Base-by-base conservation (phyloP, 2,113 vertebrate species). In the Perca fluviatilis region DNA sequence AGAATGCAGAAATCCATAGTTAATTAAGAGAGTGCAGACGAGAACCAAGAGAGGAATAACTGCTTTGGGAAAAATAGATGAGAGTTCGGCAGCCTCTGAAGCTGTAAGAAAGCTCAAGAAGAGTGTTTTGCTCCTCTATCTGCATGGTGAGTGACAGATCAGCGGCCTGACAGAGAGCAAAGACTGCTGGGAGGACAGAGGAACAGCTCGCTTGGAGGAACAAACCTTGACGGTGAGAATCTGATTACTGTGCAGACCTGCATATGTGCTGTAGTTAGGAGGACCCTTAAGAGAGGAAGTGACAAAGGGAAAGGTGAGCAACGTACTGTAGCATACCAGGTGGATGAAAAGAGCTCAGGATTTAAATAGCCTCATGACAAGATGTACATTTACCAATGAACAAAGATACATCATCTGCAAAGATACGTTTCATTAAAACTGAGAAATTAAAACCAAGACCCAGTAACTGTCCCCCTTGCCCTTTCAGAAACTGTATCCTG, bases 171-270 rank as follows among this genome's bases (percentile, higher is more conserved):
- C 64, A 82, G 82, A 85, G 21, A 49, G 74, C 11, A 30, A 64
- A 7, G 72, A 76, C 51, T 61, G 83, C 76, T 62, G 65, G 71
- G 84, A 80, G 63, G 66, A 53, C 36, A 18, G 21, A 36, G 50
- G 49, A 49, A 74, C 15, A 71, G 78, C 83, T 93, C 46, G 61
- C 72, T 83, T 54, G 23, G 36, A 64, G 83, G 83, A 73, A 95
- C 95, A 94, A 96, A 96, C 95, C 94, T 95, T 95, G 85, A 95
- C 86, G 21, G 94, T 92, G 86, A 94, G 91, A 92, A 96, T 96
- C 89, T 96, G 95, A 95, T 96, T 96, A 95, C 94, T 96, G 88
- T 94, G 93, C 67, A 95, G 94, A 91, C 91, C 90, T 88, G 95
- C 94, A 36, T 89, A 92, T 80, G 92, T 85, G 92, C 65, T 88